Evolutionary conservation across 2,797 vertebrate species (phyloP), one percentile per base, ranked within the genome.

Genomic region (Peromyscus nudipes): DNA sequence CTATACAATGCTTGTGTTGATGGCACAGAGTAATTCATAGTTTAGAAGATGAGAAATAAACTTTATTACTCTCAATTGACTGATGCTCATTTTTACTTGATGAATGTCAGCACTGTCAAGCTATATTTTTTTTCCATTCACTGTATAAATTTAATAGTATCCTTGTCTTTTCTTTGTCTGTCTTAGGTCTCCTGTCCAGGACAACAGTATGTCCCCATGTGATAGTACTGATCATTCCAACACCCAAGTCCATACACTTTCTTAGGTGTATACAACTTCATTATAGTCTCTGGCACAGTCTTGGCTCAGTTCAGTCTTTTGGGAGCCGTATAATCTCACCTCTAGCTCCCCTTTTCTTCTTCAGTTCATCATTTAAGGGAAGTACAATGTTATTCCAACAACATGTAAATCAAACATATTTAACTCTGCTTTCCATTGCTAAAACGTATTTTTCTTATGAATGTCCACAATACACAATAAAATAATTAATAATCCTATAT

Each of bases 11-110:
- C 4, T 23, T 77, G 14, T 73, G 6, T 71, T 64, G 62, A 46
- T 65, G 10, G n/a, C 65, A 65, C 34, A 82, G 92, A 67, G 27
- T 19, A 91, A 37, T 49, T 84, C 55, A 64, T 92, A 40, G 4
- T 60, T n/a, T 75, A 23, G 17, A 92, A 79, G 23, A 83, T 31
- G 60, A 55, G 83, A 80, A 88, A 81, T 81, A 84, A 94, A 29
- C 0, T 49, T 77, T 71, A n/a, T 83, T 49, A 62, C 6, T 4
- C 21, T 29, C 14, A 40, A 0, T 9, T n/a, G 27, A 43, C 2
- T 55, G 34, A 5, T 49, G 9, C 16, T 88, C 19, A 52, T 37
- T 10, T 4, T 16, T 71, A 43, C 82, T 87, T 84, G 43, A 9
- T 76, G 19, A 69, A 37, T 16, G 62, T 10, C 13, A 92, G 21